Percentiles rank a stretch among this genome's conserved stretches.
Conservation (phyloP, 2,113 vertebrate species). For the Varanus salvator region DNA sequence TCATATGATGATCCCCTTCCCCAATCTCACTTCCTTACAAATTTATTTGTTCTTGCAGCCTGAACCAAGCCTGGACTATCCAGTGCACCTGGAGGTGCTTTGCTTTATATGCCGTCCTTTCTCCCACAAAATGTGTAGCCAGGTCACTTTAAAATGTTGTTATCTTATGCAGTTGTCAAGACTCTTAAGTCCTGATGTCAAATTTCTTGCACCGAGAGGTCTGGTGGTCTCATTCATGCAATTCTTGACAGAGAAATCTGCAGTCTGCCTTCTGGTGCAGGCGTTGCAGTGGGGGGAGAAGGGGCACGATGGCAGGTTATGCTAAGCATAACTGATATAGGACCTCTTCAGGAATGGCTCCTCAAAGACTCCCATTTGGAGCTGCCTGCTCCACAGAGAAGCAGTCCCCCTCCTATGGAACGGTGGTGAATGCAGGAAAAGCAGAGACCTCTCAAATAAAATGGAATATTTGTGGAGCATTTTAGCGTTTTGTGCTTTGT, state of each 20-base stretch:
- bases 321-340: background rate
- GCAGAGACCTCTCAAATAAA: slow-evolving; percentile 3
- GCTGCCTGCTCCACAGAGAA: background rate
- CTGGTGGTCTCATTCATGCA: no score
- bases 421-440: no score
- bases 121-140: background rate
- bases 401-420: background rate
- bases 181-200: background rate
- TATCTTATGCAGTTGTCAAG: background rate
- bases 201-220: background rate
- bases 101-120: background rate
- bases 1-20: background rate
- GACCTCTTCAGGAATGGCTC: background rate
- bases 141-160: background rate
- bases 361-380: no score
- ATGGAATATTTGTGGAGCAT: slow-evolving; percentile 9
- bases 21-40: background rate
- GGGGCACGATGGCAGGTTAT: background rate
- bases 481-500: background rate
- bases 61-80: background rate
- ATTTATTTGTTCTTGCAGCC: background rate
- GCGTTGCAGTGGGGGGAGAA: background rate
- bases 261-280: background rate
- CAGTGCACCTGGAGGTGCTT: background rate
- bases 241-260: no score